A percentile compares a stretch with the other conserved stretches of the same genome.
Conservation (phyloP, 2,797 vertebrate genomes). For the Gadopsis marmoratus region DNA sequence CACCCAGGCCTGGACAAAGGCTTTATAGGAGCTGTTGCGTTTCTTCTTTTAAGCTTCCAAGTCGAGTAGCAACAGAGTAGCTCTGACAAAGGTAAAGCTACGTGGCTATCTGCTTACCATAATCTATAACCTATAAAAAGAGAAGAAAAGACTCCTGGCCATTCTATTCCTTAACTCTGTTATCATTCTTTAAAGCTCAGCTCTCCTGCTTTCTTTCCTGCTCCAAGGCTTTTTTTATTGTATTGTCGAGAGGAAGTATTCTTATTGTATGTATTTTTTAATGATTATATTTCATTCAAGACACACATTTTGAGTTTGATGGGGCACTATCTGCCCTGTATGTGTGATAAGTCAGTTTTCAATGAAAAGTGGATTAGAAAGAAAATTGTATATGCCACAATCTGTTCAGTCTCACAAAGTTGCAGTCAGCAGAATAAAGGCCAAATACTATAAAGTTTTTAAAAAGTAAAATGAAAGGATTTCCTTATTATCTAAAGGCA, state of each 20-base stretch:
- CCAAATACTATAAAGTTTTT: conserved; percentile 57
- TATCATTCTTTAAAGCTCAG: conserved; percentile 78
- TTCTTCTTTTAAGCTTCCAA: conserved; percentile 75
- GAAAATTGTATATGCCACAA: conserved; percentile 50
- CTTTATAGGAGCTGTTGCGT: conserved; percentile 57
- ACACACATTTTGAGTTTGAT: conserved; percentile 68
- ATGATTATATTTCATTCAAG: conserved; percentile 74
- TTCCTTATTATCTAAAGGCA: conserved; percentile 65
- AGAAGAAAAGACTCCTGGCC: conserved; percentile 76
- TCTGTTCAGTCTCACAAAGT: conserved; percentile 61
- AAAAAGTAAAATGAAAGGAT: conserved; percentile 63
- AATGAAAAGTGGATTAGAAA: conserved; percentile 69
- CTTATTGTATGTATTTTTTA: conserved; percentile 74
- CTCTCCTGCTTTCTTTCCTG: conserved; percentile 65
- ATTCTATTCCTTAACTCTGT: conserved; percentile 76
- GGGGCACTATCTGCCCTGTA: conserved; percentile 68
- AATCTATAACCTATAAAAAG: conserved; percentile 81
- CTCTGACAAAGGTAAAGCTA: conserved; percentile 76
- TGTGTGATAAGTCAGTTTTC: conserved; percentile 71
- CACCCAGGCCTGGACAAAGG: conserved; percentile 52
- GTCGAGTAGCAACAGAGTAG: conserved; percentile 65
- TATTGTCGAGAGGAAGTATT: conserved; percentile 68
- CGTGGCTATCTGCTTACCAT: conserved; percentile 82
- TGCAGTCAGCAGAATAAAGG: conserved; percentile 65
- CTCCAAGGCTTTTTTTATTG: conserved; percentile 74